Evolutionary conservation across 2,888 invertebrate genomes (phyloP).

Genomic region (Eupelmus urozonus): DNA sequence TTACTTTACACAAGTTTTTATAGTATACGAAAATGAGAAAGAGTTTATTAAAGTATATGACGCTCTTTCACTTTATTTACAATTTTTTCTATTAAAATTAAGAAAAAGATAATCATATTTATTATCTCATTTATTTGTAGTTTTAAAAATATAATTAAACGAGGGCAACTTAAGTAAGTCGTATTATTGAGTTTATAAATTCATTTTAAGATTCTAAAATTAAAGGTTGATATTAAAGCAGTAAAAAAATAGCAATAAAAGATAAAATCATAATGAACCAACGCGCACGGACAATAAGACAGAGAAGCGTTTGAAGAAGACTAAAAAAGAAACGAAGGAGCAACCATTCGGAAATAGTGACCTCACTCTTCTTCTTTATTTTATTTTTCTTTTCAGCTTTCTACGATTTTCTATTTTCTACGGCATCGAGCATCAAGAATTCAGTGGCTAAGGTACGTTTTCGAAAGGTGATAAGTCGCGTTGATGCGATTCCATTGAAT

Average conservation of each 20-base stretch:
- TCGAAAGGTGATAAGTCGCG: neutral
- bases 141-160: too few relatives aligned
- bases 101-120: too few relatives aligned
- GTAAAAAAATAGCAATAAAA: neutral
- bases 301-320: neutral
- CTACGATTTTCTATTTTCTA: constrained; percentile 14
- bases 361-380: neutral
- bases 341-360: constrained; percentile 13
- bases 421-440: constrained; percentile 16
- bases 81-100: too few relatives aligned
- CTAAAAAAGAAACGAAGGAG: constrained; percentile 5
- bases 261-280: constrained; percentile 8
- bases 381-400: constrained; percentile 5
- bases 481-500: neutral
- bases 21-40: too few relatives aligned
- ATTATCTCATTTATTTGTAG: too few relatives aligned
- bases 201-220: too few relatives aligned
- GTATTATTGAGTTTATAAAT: too few relatives aligned
- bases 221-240: too few relatives aligned
- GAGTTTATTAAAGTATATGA: too few relatives aligned
- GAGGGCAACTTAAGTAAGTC: too few relatives aligned
- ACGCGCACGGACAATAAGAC: constrained; percentile 1
- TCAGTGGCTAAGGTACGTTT: neutral
- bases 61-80: too few relatives aligned
- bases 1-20: too few relatives aligned